Evolutionary conservation across 2,797 vertebrate species (phyloP), one percentile per base, ranked within the genome.

Genomic region (Argya squamiceps): DNA sequence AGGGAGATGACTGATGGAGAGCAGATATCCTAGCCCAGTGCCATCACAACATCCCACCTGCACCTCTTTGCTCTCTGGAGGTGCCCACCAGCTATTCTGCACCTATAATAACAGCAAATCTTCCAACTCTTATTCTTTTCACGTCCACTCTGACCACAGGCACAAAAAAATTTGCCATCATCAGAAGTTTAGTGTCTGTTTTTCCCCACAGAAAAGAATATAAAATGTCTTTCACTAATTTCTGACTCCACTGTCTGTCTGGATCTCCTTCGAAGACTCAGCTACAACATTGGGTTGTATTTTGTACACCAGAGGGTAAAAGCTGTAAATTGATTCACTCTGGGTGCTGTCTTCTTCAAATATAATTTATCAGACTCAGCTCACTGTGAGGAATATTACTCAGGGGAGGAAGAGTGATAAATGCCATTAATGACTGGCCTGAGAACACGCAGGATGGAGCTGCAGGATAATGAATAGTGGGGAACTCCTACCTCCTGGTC

Each of bases 371-470:
- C 95, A 92, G 77, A 55, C 47, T 26, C 80, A 55, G n/a, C 47
- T 86, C 85, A 86, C 69, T 3, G 1, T 20, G 41, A 95, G 73
- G 76, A 73, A 69, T 84, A 52, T 55, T 47, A 55, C 19, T 17
- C 46, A 81, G 75, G 43, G 43, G 26, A 73, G 41, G 73, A 87
- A 82, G 79, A 95, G 76, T 60, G 88, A 93, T 75, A 92, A 96
- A 93, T 84, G 86, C 24, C 80, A 60, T 15, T 79, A 94, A 87
- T 6, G 85, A 53, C 76, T 53, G 77, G 76, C 65, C 88, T 90
- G 82, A 90, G 83, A 95, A 88, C 69, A 95, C 0, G 0, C 44
- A 68, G 77, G 64, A 75, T 10, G 5, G 11, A 82, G 37, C 19
- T 69, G 73, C 1, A 0, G 41, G 23, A 59, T 78, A 77, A 96